These are phyloP conservation scores for Drosophila atripex DNA, from an alignment of 2,888 invertebrate species.

Conservation along the genomic window DNA sequence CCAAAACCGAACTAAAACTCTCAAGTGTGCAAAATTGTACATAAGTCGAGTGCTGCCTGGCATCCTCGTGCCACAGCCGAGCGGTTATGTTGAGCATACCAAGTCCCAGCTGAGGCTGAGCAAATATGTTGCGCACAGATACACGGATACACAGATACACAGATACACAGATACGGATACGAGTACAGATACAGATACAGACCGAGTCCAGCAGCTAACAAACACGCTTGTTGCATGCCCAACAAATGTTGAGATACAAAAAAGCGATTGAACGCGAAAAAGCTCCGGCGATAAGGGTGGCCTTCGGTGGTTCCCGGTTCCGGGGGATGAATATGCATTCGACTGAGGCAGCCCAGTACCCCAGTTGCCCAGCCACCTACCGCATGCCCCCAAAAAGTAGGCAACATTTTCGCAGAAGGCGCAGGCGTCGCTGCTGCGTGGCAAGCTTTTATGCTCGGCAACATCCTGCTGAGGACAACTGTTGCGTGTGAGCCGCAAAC, in stretches of 20 bases:
- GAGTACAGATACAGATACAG: slow-evolving; percentile 30
- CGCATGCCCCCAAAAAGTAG: slow-evolving; percentile 22
- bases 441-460: slow-evolving; percentile 47
- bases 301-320: slow-evolving; percentile 18
- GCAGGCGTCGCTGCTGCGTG: slow-evolving; percentile 59
- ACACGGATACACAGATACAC: slow-evolving; percentile 31
- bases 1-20: slow-evolving; percentile 79
- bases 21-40: slow-evolving; percentile 75
- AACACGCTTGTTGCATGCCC: slow-evolving; percentile 70
- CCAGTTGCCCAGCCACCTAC: background rate
- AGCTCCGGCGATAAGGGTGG: slow-evolving; percentile 63
- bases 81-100: slow-evolving; percentile 60
- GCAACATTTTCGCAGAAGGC: slow-evolving; percentile 36
- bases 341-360: background rate
- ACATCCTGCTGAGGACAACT: slow-evolving; percentile 57
- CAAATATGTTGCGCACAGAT: slow-evolving; percentile 33
- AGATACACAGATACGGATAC: slow-evolving; percentile 29
- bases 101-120: slow-evolving; percentile 39
- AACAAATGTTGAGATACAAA: slow-evolving; percentile 68
- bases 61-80: slow-evolving; percentile 40
- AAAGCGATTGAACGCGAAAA: slow-evolving; percentile 30
- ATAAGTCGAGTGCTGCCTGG: slow-evolving; percentile 62
- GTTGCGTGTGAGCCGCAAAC: slow-evolving; percentile 59
- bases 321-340: slow-evolving; percentile 26
- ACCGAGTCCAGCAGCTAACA: slow-evolving; percentile 27